Evolutionary conservation across 2,113 vertebrate genomes (phyloP), one percentile per base, ranked within the genome.

Genomic region (Cairina moschata): DNA sequence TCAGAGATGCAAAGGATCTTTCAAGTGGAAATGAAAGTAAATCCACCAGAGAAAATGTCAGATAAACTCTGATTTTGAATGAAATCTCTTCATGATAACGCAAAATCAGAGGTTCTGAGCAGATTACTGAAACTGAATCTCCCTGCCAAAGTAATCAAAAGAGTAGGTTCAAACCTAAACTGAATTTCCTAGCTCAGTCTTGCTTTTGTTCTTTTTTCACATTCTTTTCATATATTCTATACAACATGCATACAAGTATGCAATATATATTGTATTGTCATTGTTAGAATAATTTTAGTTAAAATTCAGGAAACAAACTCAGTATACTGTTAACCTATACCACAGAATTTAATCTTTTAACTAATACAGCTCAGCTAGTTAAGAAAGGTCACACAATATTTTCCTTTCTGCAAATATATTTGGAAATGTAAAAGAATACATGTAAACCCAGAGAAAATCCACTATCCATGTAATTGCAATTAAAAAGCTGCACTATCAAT

Each of bases 41-140:
- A 88, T 55, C 59, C 83, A 74, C n/a, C 69, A 36, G 83, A 69
- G 73, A 90, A 83, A 81, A 81, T 18, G 46, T 26, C 59, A 85
- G 50, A n/a, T 82, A 71, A 88, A 93, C 56, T 40, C 63, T 60
- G 44, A 68, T 92, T 89, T 92, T 94, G 10, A 75, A 89, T 78
- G 78, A 92, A 89, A 91, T 92, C 40, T 89, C n/a, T 63, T 92
- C 71, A 55, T 18, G 48, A 79, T 66, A 83, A 81, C 63, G 44
- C 28, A 83, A 40, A n/a, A 44, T 9, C 13, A 83, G 73, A 62
- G 20, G 28, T 32, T 76, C 48, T 38, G n/a, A 71, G 28, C 31
- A 95, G n/a, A 92, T 63, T 63, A 92, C 31, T 44, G 46, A 80
- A 80, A 56, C 3, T 38, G 59, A 91, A 69, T 20, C 48, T 50